Evolutionary conservation across 2,888 invertebrate genomes (phyloP).

Genomic region (Tenthredo scrophulariae): DNA sequence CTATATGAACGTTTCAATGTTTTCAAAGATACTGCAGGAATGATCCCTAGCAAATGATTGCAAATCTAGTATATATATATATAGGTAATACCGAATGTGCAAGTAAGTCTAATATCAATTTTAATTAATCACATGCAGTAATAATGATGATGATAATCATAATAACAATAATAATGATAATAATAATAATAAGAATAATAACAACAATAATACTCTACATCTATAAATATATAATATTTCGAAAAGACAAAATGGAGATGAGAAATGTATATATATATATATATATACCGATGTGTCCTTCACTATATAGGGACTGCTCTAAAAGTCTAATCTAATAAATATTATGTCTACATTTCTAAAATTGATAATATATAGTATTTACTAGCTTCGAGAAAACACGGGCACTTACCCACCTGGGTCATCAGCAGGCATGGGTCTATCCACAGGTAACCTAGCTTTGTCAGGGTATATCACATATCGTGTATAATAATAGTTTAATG

Average conservation of each 20-base stretch:
- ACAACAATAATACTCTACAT: not conserved
- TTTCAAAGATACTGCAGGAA: not conserved
- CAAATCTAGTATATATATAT: not conserved
- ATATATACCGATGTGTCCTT: conserved; percentile 17
- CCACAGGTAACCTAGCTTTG: conserved; percentile 59
- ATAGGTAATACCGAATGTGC: not conserved
- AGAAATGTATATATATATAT: not conserved
- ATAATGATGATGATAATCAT: not conserved
- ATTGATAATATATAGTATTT: conserved; percentile 27
- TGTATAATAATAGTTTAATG: conserved; percentile 14
- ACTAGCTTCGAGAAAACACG: conserved; percentile 64
- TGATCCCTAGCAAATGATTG: not conserved
- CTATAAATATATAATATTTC: not conserved
- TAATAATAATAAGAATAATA: not conserved
- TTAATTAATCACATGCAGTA: conserved; percentile 1
- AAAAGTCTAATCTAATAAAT: not conserved
- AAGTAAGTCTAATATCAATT: not conserved
- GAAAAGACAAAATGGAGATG: not conserved
- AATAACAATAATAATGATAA: not conserved
- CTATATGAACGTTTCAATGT: not conserved
- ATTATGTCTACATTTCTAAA: not conserved
- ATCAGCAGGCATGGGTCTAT: conserved; percentile 75
- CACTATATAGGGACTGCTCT: not conserved
- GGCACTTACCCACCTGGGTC: conserved; percentile 76
- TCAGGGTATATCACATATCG: conserved; percentile 44